A percentile compares a stretch with the other conserved stretches of the same genome.
These are phyloP conservation scores for Melitaea cinxia DNA, from an alignment of 1,140 invertebrate genomes.

Conservation along the genomic window DNA sequence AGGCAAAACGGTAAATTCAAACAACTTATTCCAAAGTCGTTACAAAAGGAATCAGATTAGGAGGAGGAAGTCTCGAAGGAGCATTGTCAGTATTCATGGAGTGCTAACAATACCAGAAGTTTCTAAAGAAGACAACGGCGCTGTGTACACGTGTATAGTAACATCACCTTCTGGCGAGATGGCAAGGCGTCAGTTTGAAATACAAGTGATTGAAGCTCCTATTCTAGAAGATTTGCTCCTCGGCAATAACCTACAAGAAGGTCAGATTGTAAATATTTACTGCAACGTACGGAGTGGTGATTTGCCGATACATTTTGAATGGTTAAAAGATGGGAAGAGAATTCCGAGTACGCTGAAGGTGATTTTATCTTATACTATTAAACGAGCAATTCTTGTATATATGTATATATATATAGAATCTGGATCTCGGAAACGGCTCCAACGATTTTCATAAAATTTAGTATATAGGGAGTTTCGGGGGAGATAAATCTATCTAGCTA, in stretches of 20 bases:
- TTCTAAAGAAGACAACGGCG: constrained; percentile 85
- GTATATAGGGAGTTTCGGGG: too few relatives aligned
- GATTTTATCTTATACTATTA: constrained; percentile 26
- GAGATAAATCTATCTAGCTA: too few relatives aligned
- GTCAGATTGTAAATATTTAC: constrained; percentile 92
- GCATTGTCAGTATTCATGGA: constrained; percentile 69
- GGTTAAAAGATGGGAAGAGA: constrained; percentile 92
- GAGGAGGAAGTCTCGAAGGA: constrained; percentile 54
- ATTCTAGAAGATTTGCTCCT: constrained; percentile 83
- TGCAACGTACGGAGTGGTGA: constrained; percentile 95
- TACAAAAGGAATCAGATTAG: constrained; percentile 53
- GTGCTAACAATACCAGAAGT: constrained; percentile 88
- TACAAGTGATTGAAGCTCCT: constrained; percentile 89
- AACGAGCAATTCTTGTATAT: too few relatives aligned
- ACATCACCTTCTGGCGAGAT: constrained; percentile 89
- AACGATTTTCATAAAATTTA: too few relatives aligned
- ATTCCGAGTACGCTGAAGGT: constrained; percentile 86
- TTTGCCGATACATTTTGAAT: constrained; percentile 93
- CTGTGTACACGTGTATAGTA: constrained; percentile 92
- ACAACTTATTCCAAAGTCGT: constrained; percentile 63
- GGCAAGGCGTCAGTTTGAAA: constrained; percentile 85
- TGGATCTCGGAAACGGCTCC: too few relatives aligned
- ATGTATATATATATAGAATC: too few relatives aligned
- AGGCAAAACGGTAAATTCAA: constrained; percentile 65
- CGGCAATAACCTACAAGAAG: constrained; percentile 89